A percentile compares a stretch with the other conserved stretches of the same genome.
These are phyloP conservation scores for Narcine bancroftii DNA, from an alignment of 2,113 vertebrate species.

Conservation along the genomic window DNA sequence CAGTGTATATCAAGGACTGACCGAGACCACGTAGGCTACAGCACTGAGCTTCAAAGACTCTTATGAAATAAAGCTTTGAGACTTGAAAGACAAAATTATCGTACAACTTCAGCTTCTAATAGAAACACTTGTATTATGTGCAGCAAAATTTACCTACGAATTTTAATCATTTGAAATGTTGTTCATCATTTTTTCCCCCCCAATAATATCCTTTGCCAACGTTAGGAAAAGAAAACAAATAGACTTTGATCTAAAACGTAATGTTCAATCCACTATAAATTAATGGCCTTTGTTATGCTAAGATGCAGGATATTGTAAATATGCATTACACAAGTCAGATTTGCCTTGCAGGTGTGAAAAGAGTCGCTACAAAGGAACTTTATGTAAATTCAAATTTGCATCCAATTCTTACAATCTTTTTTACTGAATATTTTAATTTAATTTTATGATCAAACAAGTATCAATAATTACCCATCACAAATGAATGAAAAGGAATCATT, in stretches of 20 bases:
- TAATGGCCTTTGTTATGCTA: neutral
- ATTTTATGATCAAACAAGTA: too few relatives aligned
- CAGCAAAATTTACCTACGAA: neutral
- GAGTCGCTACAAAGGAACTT: neutral
- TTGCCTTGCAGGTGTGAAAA: neutral
- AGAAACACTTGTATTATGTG: neutral
- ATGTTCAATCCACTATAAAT: neutral
- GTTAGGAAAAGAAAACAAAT: neutral
- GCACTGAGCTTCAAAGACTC: neutral
- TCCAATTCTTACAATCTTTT: neutral
- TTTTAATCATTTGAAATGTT: neutral
- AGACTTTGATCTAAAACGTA: slow-evolving; percentile 28
- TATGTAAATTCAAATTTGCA: neutral
- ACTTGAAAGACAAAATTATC: neutral
- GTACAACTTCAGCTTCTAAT: neutral
- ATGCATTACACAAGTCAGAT: neutral
- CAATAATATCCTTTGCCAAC: neutral
- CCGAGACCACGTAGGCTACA: neutral
- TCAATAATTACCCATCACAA: too few relatives aligned
- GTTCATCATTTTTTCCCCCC: neutral
- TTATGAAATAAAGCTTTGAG: slow-evolving; percentile 25
- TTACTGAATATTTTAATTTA: too few relatives aligned
- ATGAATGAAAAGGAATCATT: too few relatives aligned
- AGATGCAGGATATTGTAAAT: slow-evolving; percentile 9
- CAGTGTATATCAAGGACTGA: neutral